Evolutionary conservation across 2,888 invertebrate genomes (phyloP).

Genomic region (Orchesellides sinensis): DNA sequence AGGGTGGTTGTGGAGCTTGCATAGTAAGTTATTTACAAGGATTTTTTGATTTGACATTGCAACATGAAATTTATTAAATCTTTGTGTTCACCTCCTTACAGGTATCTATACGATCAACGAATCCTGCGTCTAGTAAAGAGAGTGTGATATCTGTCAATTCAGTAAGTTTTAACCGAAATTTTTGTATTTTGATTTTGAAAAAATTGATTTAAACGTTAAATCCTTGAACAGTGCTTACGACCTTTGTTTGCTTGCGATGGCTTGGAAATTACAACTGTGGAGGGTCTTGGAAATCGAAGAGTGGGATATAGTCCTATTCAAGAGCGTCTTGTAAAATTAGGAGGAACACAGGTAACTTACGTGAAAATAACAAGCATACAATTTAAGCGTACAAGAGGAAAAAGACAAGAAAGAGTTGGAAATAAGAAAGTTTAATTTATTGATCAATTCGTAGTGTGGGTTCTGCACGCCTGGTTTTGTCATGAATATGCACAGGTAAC

Average conservation of each 20-base stretch:
- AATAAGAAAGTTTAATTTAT: no score
- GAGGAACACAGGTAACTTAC: constrained; percentile 81
- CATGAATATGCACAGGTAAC: constrained; percentile 79
- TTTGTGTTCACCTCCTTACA: no score
- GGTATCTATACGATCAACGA: constrained; percentile 77
- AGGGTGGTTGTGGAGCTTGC: constrained; percentile 78
- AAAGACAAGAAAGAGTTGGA: no score
- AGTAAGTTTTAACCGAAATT: constrained; percentile 76
- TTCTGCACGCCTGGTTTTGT: constrained; percentile 88
- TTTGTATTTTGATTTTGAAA: background rate
- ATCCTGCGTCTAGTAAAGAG: constrained; percentile 79
- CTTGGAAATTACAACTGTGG: constrained; percentile 77
- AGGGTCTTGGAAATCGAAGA: constrained; percentile 76
- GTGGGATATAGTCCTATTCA: constrained; percentile 77
- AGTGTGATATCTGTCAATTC: constrained; percentile 82
- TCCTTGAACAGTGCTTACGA: constrained; percentile 76
- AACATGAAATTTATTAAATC: background rate
- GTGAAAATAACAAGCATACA: no score
- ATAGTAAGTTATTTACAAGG: constrained; percentile 2
- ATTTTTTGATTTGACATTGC: background rate
- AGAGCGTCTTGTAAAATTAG: constrained; percentile 78
- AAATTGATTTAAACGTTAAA: background rate
- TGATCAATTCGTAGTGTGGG: constrained; percentile 81
- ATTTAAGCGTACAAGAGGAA: no score
- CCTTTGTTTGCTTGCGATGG: constrained; percentile 77